Evolutionary conservation across 2,113 vertebrate genomes (phyloP).

Genomic region (Ivindomyrus marchei): DNA sequence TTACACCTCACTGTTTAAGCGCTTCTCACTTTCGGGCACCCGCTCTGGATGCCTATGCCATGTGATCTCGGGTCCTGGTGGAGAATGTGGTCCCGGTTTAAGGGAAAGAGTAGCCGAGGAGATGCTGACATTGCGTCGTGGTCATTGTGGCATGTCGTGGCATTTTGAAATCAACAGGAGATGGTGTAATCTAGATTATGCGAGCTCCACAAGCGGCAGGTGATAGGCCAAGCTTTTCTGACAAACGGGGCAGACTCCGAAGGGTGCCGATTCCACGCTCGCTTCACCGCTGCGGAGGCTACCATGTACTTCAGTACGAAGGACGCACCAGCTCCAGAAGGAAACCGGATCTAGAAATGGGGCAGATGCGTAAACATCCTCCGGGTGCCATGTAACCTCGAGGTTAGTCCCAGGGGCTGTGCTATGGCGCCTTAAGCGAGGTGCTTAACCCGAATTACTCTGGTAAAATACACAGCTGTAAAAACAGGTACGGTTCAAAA

Average conservation of each 20-base stretch:
- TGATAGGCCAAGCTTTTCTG: neutral
- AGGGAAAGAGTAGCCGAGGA: neutral
- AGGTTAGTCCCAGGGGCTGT: neutral
- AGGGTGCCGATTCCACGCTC: neutral
- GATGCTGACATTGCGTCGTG: constrained; percentile 13
- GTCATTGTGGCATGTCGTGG: too few species aligned
- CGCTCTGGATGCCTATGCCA: neutral
- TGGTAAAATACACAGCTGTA: neutral
- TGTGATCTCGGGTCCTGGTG: neutral
- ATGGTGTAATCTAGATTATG: constrained; percentile 19
- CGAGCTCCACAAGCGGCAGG: neutral
- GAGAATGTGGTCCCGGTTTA: neutral
- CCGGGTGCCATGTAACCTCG: neutral
- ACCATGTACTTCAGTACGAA: neutral
- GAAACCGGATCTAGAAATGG: neutral
- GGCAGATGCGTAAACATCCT: neutral
- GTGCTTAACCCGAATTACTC: neutral
- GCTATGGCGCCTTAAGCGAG: neutral
- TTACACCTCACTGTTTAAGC: neutral
- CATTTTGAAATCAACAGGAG: constrained; percentile 14
- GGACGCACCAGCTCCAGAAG: neutral
- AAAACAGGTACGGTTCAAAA: neutral
- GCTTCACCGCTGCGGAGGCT: neutral
- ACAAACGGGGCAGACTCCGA: neutral
- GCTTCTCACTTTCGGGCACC: neutral